Evolutionary conservation across 2,888 invertebrate species (phyloP), one percentile per base, ranked within the genome.

Genomic region (Romanomermis culicivorax): DNA sequence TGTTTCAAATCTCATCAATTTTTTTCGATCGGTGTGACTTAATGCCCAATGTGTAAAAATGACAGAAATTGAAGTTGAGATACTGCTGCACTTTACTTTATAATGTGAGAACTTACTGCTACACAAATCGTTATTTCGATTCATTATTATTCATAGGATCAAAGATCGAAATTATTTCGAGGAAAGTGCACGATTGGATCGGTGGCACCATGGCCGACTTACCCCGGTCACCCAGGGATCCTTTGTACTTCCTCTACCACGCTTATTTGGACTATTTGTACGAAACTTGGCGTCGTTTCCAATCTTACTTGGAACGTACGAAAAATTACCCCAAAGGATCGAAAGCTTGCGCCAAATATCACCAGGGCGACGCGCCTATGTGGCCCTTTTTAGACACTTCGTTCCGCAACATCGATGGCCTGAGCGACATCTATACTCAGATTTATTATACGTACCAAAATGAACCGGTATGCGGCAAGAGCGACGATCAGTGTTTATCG

Each of bases 221-320:
- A 20, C 55, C 55, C 52, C 55, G 55, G 29, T 17, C 55, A 4
- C n/a, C 55, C 11, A 42, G 55, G 20, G 55, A 54, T 49, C 54
- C 54, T 17, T 29, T 54, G 7, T 47, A 29, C 23, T 54, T 54
- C 29, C 26, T 30, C 3, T 23, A 4, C 30, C 36, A 30, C n/a
- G 49, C 50, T 24, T 54, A 25, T 29, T 24, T 54, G 30, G 54
- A 54, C 50, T 54, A 54, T 27, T n/a, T 54, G 29, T 54, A 50
- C 50, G 48, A 54, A 47, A 4, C 4, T 7, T 47, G n/a, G 20
- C 24, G 45, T 3, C 54, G 23, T 17, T 24, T 24, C 17, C 7
- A 23, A 3, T 29, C 54, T 11, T 7, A 7, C 25, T 2, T 52
- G 23, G 11, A 43, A 24, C 25, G 54, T 3, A 24, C 11, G 17